Conservation (phyloP, 2,113 vertebrate species). For the Lagenorhynchus albirostris region DNA sequence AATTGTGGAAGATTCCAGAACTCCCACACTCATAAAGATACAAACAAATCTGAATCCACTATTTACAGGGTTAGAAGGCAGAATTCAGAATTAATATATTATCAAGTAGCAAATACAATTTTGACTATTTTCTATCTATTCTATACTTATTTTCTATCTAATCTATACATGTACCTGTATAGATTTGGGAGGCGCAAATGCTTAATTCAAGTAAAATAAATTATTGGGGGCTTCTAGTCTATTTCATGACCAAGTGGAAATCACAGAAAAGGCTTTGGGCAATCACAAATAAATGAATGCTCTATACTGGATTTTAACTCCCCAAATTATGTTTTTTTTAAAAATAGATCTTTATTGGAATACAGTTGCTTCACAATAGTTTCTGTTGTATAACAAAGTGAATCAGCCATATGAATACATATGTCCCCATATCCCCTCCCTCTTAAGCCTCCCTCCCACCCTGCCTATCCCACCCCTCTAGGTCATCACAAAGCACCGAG, state of each 20-base stretch:
- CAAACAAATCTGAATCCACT: not conserved
- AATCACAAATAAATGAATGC: not conserved
- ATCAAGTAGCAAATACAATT: not conserved
- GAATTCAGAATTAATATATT: not conserved
- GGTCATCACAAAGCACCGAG: too few relatives aligned
- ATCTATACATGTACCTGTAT: not conserved
- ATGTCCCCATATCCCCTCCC: too few relatives aligned
- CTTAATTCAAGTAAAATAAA: not conserved
- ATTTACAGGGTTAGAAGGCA: not conserved
- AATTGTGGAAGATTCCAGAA: not conserved
- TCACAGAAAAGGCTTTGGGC: not conserved
- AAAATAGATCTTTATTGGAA: too few relatives aligned
- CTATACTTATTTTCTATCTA: not conserved
- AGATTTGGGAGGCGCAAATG: not conserved
- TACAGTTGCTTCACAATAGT: too few relatives aligned
- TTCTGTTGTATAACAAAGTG: too few relatives aligned
- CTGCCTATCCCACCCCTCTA: too few relatives aligned
- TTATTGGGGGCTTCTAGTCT: not conserved
- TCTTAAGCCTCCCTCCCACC: too few relatives aligned
- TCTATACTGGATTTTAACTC: not conserved
- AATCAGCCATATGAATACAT: too few relatives aligned
- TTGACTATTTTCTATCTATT: not conserved
- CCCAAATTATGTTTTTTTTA: not conserved
- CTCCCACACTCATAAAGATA: not conserved
- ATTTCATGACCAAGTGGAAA: not conserved